Evolutionary conservation across 2,888 invertebrate genomes (phyloP), one percentile per base, ranked within the genome.

Genomic region (Ectropis crepuscularia): DNA sequence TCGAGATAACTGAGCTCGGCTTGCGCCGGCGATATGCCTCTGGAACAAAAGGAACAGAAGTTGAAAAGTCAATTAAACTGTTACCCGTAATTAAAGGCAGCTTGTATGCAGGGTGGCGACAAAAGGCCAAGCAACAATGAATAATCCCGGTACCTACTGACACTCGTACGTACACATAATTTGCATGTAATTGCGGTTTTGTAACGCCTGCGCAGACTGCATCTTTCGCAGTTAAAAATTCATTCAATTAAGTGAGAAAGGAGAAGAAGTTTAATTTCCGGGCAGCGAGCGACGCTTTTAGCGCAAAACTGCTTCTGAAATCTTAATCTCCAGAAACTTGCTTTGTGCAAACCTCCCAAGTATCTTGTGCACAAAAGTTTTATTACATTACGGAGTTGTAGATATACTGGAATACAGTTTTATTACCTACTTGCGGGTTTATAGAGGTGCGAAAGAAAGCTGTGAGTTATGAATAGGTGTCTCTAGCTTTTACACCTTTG

Each of bases 1-100:
- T 99, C 98, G 88, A 99, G 94, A 92, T 97, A 99, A 93, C 97
- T 97, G 79, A 98, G 94, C 92, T 99, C 99, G 42, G 98, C 98
- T 75, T 97, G 96, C 59, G 98, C 96, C 65, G 99, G 98, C 75
- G 97, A 95, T 87, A 97, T 96, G 70, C 98, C 98, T 72, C 97
- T 97, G 94, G 69, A 86, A 85, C 76, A 79, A 76, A 70, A 62
- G 69, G 68, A 69, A 74, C 45, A 70, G 73, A 64, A 68, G 67
- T 74, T 74, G 74, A 68, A 74, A 74, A 74, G 76, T 79, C 78
- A 80, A 82, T 83, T 80, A 79, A 80, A 80, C 78, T 82, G 77
- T 82, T 81, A 80, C 77, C 77, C 75, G 79, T 83, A 82, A 85
- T 84, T 83, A 83, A 83, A 82, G 77, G 72, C 70, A 68, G 74